Evolutionary conservation across 2,113 vertebrate species (phyloP), one percentile per base, ranked within the genome.

Genomic region (Nothocercus nigrocapillus): DNA sequence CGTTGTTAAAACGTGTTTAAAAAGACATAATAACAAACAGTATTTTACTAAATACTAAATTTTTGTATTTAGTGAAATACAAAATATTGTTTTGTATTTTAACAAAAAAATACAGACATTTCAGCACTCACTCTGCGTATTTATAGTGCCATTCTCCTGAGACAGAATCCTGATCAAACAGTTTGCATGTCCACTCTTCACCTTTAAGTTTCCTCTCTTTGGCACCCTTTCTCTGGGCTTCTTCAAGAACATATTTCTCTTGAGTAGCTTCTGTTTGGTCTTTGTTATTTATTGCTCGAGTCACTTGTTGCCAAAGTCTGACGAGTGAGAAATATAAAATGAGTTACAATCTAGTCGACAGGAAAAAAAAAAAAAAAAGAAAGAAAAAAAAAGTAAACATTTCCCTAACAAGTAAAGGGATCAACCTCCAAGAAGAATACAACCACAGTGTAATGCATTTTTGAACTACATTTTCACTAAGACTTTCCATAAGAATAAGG

Each of bases 221-320:
- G 32, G 99, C 98, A n/a, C 98, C 98, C 92, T 97, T 99, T 90
- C 99, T 98, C 97, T 99, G 99, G 69, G 98, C 99, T 93, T 99
- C 99, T 98, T 99, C 99, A 96, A 99, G 98, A 90, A 99, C 44
- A 34, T 98, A 99, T 96, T 99, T 99, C 96, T 99, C 99, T 44
- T 99, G 98, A 94, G 99, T 99, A 89, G 99, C 99, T 97, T 99
- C 99, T 28, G 98, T 99, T 98, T 99, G 99, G 97, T 99, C 99
- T 98, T 99, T 99, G 96, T 98, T 99, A 97, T 98, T 99, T 98
- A 99, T 99, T 93, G 99, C 99, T 92, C 98, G 98, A 25, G 99
- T 99, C 95, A 99, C 99, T 36, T 99, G 99, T 85, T 99, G 99
- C 99, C 99, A 99, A 94, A 99, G 98, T 91, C 99, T 99, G 95